Percentiles rank a stretch among this genome's conserved stretches.
These are phyloP conservation scores for Pangasius larnaudii DNA, from an alignment of 2,797 vertebrate genomes.

Conservation along the genomic window DNA sequence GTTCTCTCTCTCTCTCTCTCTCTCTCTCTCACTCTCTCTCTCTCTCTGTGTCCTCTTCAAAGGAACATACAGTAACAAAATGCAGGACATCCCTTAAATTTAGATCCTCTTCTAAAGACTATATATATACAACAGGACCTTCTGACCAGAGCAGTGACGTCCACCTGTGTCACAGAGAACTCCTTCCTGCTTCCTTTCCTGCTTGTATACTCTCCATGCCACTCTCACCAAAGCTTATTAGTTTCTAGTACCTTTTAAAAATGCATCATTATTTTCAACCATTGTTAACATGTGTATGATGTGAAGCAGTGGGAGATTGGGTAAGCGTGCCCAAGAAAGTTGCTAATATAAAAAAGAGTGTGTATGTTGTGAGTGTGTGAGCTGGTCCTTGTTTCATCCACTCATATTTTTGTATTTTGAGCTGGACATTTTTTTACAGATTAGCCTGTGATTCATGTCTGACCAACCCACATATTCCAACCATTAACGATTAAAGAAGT, in stretches of 20 bases:
- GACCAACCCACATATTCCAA: background rate
- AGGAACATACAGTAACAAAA: slow-evolving; percentile 35
- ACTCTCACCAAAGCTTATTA: background rate
- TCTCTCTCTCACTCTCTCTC: background rate
- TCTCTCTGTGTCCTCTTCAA: background rate
- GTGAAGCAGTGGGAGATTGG: background rate
- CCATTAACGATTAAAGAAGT: background rate
- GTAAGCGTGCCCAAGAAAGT: background rate
- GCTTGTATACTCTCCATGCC: background rate
- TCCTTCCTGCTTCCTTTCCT: background rate
- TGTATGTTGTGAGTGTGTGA: background rate
- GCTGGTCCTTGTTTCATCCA: background rate
- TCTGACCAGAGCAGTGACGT: slow-evolving; percentile 12
- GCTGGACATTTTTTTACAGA: background rate
- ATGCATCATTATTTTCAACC: background rate
- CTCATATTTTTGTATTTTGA: background rate
- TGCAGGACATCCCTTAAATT: slow-evolving; percentile 49
- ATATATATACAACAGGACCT: slow-evolving; percentile 26
- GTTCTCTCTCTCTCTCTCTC: background rate
- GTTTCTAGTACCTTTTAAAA: slow-evolving; percentile 13
- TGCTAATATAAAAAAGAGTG: background rate
- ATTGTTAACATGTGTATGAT: background rate
- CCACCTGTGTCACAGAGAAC: background rate
- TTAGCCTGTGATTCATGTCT: background rate
- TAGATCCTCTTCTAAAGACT: slow-evolving; percentile 34